Evolutionary conservation across 1,140 invertebrate genomes (phyloP).

Genomic region (Branchinecta lynchi): DNA sequence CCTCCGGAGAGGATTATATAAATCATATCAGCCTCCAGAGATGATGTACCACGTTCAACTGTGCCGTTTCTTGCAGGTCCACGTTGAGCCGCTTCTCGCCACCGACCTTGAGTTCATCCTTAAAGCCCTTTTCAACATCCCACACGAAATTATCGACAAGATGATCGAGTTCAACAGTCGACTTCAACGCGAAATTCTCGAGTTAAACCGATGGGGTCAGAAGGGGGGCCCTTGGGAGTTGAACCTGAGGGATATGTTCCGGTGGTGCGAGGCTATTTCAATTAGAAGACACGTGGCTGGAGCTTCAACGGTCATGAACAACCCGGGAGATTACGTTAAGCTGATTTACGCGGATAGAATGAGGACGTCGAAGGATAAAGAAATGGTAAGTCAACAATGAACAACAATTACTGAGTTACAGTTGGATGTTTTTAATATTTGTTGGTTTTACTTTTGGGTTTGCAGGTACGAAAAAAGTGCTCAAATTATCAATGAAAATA

Average conservation of each 20-base stretch:
- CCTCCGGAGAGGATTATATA: no score
- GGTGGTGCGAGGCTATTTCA: constrained; percentile 65
- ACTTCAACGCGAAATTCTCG: constrained; percentile 45
- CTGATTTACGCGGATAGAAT: constrained; percentile 68
- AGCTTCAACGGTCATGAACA: constrained; percentile 21
- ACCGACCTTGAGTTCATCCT: constrained; percentile 54
- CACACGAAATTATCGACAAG: constrained; percentile 37
- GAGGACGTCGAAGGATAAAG: constrained; percentile 52
- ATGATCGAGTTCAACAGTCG: constrained; percentile 69
- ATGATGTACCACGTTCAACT: no score
- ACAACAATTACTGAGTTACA: constrained; percentile 11
- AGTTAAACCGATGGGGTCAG: constrained; percentile 47
- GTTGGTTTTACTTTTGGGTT: no score
- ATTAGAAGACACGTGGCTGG: constrained; percentile 22
- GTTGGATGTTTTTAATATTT: neutral
- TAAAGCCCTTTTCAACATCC: constrained; percentile 32
- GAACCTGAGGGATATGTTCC: constrained; percentile 83
- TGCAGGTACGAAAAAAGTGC: no score
- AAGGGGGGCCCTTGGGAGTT: constrained; percentile 86
- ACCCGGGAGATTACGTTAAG: constrained; percentile 49
- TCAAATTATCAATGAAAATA: no score
- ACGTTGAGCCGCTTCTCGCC: constrained; percentile 57
- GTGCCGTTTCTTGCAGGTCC: constrained; percentile 41
- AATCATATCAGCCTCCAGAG: no score
- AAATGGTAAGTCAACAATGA: constrained; percentile 32